Conservation (phyloP, 2,113 vertebrate genomes). For the Neodon shergylaensis region DNA sequence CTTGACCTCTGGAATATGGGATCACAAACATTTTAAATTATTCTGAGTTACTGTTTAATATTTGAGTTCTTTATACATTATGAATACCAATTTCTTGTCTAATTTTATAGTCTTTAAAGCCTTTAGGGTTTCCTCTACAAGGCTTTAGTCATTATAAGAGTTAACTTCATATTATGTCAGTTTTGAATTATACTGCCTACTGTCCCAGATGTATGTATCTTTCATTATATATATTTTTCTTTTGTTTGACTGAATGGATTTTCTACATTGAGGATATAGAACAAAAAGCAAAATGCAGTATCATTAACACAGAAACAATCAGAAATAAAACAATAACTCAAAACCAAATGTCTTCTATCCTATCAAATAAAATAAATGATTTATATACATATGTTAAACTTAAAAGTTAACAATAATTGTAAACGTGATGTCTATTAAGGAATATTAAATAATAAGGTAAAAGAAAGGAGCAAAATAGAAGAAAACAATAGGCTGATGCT, state of each 20-base stretch:
- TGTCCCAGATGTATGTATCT: background rate
- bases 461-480: background rate
- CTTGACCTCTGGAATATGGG: background rate
- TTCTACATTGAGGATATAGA: background rate
- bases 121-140: too few species aligned
- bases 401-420: background rate
- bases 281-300: background rate
- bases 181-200: too few species aligned
- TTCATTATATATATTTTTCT: background rate
- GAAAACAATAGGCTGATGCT: too few species aligned
- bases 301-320: background rate
- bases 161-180: too few species aligned
- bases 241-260: background rate
- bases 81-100: background rate
- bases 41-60: background rate
- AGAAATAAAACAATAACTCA: background rate
- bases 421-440: background rate
- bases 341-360: background rate
- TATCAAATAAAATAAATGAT: background rate
- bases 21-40: background rate
- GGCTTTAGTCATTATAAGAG: too few species aligned
- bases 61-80: background rate
- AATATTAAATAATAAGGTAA: background rate
- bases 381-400: background rate
- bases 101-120: too few species aligned